Evolutionary conservation across 2,797 vertebrate genomes (phyloP).

Genomic region (Hydrocynus forskahlii): DNA sequence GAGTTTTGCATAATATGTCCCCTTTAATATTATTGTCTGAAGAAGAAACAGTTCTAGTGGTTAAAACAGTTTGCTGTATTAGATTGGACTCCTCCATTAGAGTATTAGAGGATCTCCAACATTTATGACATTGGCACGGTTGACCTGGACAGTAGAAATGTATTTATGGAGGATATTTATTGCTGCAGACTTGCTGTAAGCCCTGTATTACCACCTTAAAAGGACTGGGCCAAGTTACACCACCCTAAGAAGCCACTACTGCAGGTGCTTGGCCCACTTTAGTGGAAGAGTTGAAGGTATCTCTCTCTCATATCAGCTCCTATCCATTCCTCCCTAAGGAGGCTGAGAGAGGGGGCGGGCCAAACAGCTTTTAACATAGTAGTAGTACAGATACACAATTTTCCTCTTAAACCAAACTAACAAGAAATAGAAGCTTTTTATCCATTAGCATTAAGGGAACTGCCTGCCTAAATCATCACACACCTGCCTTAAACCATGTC

Average conservation of each 20-base stretch:
- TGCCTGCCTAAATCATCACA: no score
- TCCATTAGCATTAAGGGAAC: not conserved
- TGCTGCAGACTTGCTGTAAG: not conserved
- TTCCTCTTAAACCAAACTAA: not conserved
- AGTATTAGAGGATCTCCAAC: not conserved
- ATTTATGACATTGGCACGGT: not conserved
- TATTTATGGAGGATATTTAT: not conserved
- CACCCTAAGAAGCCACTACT: not conserved
- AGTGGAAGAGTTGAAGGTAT: not conserved
- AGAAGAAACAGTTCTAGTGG: not conserved
- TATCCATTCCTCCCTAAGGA: not conserved
- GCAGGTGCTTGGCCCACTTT: not conserved
- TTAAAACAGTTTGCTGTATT: not conserved
- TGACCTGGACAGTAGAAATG: not conserved
- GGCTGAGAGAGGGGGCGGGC: not conserved
- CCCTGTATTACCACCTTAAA: not conserved
- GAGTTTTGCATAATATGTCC: no score
- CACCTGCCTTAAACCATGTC: not conserved
- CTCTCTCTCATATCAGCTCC: not conserved
- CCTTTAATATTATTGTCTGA: not conserved
- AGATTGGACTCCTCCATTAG: not conserved
- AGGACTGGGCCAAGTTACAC: not conserved
- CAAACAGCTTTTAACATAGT: slow-evolving; percentile 4
- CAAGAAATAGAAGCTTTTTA: not conserved
- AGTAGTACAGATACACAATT: no score